Evolutionary conservation across 2,888 invertebrate species (phyloP).

Genomic region (Drosophila testacea): DNA sequence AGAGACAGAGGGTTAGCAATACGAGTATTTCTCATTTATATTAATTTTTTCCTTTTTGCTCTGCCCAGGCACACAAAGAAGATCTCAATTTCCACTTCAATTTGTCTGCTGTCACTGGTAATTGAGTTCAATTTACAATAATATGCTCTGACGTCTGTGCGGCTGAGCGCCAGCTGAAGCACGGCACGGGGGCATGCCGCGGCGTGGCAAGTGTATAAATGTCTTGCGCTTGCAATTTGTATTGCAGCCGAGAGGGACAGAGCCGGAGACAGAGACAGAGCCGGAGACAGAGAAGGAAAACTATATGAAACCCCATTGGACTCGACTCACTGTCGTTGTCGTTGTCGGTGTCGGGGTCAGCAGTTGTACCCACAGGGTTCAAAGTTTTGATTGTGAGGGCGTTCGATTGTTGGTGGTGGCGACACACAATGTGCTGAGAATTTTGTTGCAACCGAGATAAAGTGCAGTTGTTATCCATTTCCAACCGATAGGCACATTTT

Average conservation of each 20-base stretch:
- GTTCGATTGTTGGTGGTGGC: constrained; percentile 34
- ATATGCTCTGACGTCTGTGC: constrained; percentile 79
- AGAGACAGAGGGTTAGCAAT: background rate
- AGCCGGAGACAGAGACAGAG: constrained; percentile 10
- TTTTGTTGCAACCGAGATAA: background rate
- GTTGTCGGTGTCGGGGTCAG: constrained; percentile 54
- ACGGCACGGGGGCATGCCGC: constrained; percentile 17
- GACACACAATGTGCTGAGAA: constrained; percentile 20
- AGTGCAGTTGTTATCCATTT: background rate
- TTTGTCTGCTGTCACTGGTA: constrained; percentile 84
- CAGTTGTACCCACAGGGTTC: constrained; percentile 51
- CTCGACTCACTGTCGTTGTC: constrained; percentile 6
- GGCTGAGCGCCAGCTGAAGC: constrained; percentile 70
- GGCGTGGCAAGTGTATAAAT: constrained; percentile 64
- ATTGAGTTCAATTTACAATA: constrained; percentile 84
- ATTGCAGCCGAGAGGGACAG: constrained; percentile 42
- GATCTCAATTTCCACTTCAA: constrained; percentile 85
- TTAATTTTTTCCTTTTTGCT: constrained; percentile 48
- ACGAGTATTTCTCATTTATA: constrained; percentile 70
- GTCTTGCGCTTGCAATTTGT: constrained; percentile 77
- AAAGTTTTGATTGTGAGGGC: constrained; percentile 67
- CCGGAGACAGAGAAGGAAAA: background rate
- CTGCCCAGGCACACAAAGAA: constrained; percentile 64
- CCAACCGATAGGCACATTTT: background rate
- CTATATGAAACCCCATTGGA: constrained; percentile 15